Percentiles rank a stretch among this genome's conserved stretches.
phyloP scores from a whole-genome alignment of 2,888 invertebrate genomes.

The Stenodera caucasica region DNA sequence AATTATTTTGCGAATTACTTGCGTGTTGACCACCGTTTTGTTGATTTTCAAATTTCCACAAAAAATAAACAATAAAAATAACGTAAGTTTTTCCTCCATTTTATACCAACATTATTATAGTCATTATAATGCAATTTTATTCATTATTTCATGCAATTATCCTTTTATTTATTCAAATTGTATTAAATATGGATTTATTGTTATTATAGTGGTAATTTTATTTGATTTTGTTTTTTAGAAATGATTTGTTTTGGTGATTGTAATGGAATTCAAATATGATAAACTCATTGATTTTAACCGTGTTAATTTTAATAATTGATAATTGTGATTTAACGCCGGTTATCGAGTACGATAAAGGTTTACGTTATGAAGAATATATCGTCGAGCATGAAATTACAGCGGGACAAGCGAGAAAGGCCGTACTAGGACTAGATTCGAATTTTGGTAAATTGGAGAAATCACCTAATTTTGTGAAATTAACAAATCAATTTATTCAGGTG shows the following conservation, averaged over 20 bases:
- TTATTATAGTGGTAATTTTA: too few species aligned
- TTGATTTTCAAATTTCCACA: background rate
- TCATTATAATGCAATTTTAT: conserved; percentile 3
- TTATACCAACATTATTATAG: background rate
- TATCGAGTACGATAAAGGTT: conserved; percentile 39
- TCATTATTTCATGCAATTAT: conserved; percentile 2
- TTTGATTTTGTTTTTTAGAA: background rate
- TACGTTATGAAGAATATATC: conserved; percentile 62
- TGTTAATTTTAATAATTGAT: conserved; percentile 13
- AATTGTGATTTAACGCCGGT: conserved; percentile 34
- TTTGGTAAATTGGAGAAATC: too few species aligned
- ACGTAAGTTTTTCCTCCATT: background rate
- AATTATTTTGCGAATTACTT: background rate
- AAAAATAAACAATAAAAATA: background rate
- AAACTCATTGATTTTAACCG: background rate
- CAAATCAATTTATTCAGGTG: conserved; percentile 52
- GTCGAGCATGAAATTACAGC: conserved; percentile 67
- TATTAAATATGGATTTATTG: background rate
- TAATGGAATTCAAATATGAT: conserved; percentile 3
- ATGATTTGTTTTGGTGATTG: background rate
- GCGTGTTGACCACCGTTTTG: background rate
- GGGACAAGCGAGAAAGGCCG: conserved; percentile 61
- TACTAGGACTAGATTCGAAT: conserved; percentile 55
- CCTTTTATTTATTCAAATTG: background rate
- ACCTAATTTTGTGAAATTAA: too few species aligned